Percentiles rank a stretch among this genome's conserved stretches.
Evolutionary conservation across 2,113 vertebrate genomes (phyloP).

Genomic region (Chaenogobius annularis): DNA sequence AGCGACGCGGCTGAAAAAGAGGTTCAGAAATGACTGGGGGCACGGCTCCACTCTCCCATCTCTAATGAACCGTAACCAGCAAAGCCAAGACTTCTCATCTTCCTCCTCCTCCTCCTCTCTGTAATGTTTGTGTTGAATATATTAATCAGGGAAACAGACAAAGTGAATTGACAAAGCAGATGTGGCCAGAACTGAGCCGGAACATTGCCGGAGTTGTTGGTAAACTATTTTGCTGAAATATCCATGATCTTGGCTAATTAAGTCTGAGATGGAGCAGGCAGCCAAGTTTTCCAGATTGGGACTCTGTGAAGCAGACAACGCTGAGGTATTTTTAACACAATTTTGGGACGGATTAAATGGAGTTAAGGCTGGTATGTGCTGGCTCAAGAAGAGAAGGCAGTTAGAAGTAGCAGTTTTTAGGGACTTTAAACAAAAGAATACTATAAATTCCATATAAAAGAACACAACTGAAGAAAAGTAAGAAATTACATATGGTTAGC

Average conservation of each 20-base stretch:
- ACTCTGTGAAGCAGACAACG: conserved; percentile 33
- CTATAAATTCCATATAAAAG: not conserved
- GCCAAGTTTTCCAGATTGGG: conserved; percentile 48
- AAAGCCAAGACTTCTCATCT: conserved; percentile 21
- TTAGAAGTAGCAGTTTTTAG: conserved; percentile 2
- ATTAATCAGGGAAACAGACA: conserved; percentile 52
- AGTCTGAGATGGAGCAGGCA: conserved; percentile 10
- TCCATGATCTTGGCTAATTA: conserved; percentile 51
- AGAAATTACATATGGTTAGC: not conserved
- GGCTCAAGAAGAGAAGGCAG: conserved; percentile 14
- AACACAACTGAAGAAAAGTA: not conserved
- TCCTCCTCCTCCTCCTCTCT: conserved; percentile 4
- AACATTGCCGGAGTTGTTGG: conserved; percentile 43
- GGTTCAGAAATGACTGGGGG: conserved; percentile 21
- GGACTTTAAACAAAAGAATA: not conserved
- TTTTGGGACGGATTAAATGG: conserved; percentile 32
- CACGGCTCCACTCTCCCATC: conserved; percentile 33
- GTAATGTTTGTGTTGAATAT: conserved; percentile 54
- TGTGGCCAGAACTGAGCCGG: conserved; percentile 49
- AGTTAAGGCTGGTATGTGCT: not conserved
- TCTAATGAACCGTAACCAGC: conserved; percentile 53
- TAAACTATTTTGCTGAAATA: conserved; percentile 35
- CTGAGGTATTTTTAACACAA: conserved; percentile 28
- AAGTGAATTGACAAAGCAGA: conserved; percentile 34
- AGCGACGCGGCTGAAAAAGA: conserved; percentile 13